Conservation (phyloP, 2,888 invertebrate species). For the Chloroclysta siterata region DNA sequence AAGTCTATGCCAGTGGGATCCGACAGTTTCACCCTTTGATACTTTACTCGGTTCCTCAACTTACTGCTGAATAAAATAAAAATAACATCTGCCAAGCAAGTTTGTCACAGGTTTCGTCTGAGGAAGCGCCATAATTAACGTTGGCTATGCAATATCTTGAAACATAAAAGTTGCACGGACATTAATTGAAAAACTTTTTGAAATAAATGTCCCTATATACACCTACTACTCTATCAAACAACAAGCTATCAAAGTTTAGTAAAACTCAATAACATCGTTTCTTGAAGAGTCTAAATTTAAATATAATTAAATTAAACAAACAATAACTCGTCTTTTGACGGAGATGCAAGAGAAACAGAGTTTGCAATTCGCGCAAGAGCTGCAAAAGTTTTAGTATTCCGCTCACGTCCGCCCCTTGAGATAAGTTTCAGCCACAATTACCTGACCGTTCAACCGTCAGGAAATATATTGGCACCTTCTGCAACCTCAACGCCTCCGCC, state of each 20-base stretch:
- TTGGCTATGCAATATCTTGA: constrained; percentile 19
- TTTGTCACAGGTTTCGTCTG: constrained; percentile 40
- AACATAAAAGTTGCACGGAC: constrained; percentile 10
- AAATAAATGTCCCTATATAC: constrained; percentile 13
- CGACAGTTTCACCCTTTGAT: constrained; percentile 68
- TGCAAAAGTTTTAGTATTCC: constrained; percentile 70
- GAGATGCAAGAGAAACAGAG: constrained; percentile 51
- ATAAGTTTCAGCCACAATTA: constrained; percentile 83
- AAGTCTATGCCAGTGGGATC: constrained; percentile 73
- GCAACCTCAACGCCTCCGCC: constrained; percentile 61
- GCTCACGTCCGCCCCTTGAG: constrained; percentile 77
- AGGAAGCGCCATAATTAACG: constrained; percentile 37
- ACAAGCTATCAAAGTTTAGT: constrained; percentile 26
- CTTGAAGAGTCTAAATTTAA: constrained; percentile 29
- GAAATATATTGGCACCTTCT: constrained; percentile 82
- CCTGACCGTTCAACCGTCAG: constrained; percentile 81
- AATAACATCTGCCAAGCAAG: constrained; percentile 47
- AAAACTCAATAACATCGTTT: constrained; percentile 29
- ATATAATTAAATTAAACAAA: constrained; percentile 32
- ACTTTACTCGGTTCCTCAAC: constrained; percentile 53
- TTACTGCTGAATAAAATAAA: constrained; percentile 56
- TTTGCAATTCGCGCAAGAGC: constrained; percentile 76
- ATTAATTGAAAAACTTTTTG: constrained; percentile 14
- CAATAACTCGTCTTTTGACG: constrained; percentile 32
- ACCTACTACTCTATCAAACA: constrained; percentile 16